These are phyloP conservation scores for Takifugu rubripes DNA, from an alignment of 2,797 vertebrate genomes.

Conservation along the genomic window DNA sequence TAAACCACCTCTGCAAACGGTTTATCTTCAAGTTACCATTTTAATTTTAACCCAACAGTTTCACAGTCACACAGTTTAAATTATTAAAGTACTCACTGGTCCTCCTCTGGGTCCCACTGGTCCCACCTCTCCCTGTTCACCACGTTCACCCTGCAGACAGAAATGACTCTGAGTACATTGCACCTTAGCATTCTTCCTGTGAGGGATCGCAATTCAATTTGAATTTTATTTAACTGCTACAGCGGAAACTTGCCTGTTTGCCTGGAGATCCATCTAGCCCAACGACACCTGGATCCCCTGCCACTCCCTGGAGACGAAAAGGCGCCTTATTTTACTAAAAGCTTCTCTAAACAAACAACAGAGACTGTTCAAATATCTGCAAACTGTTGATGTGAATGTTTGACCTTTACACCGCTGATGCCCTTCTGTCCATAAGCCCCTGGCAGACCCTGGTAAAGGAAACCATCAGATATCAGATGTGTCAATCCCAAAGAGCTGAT, in stretches of 20 bases:
- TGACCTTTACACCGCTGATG: constrained; percentile 79
- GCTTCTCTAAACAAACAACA: background rate
- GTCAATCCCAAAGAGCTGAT: background rate
- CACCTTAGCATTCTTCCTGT: background rate
- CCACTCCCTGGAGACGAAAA: constrained; percentile 72
- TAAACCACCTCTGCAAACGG: too few species aligned
- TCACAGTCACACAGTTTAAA: background rate
- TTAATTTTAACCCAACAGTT: background rate
- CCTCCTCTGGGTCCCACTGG: constrained; percentile 84
- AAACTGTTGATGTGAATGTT: background rate
- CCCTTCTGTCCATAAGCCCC: constrained; percentile 86
- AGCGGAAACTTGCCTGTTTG: constrained; percentile 80
- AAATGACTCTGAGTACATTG: background rate
- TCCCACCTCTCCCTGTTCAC: constrained; percentile 87
- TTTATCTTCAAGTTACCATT: too few species aligned
- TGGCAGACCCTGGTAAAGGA: constrained; percentile 81
- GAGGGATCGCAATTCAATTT: background rate
- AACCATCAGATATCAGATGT: constrained; percentile 7
- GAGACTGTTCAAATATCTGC: too few species aligned
- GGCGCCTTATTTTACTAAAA: background rate
- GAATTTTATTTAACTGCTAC: background rate
- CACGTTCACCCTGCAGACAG: constrained; percentile 82
- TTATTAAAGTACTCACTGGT: constrained; percentile 79
- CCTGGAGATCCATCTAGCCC: constrained; percentile 90
- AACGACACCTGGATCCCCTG: constrained; percentile 80